Evolutionary conservation across 1,140 invertebrate species (phyloP), one percentile per base, ranked within the genome.

Genomic region (Planococcus citri): DNA sequence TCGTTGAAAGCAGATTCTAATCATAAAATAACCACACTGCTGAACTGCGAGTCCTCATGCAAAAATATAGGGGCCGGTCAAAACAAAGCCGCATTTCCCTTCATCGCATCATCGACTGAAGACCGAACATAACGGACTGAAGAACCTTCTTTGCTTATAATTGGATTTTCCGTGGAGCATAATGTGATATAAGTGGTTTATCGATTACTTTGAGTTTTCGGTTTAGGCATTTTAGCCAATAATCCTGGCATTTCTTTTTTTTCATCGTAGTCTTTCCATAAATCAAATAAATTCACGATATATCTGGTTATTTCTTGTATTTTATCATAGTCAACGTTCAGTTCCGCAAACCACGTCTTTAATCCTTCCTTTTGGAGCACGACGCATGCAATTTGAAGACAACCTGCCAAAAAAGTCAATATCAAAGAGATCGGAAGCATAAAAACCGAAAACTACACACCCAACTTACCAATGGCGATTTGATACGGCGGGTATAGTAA

Each of bases 211-310:
- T 76, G 75, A 17, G 72, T 70, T 80, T 95, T 96, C 51, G 95
- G 94, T 82, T 97, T 98, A 33, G 96, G 95, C 87, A 98, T 95
- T 84, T 97, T 98, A 27, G 86, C 85, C 64, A 98, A 78, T 37
- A 99, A 80, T 29, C 82, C 84, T 78, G 92, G 88, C 73, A 98
- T 95, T 79, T 99, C 95, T 76, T 98, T 97, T 77, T 97, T 97
- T 76, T 99, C 97, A 78, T 98, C 95, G 81, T 97, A 99, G 70
- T 86, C 90, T 80, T 96, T 97, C 94, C 94, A 97, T 75, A 98
- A 80, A 77, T 97, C 94, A 81, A 98, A 98, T 61, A 98, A 82
- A 78, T 90, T 92, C 61, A 97, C 87, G 72, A 99, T 91, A 74
- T 92, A 89, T 61, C 92, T 84, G 17, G 94, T 92, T 73, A 98